Conservation (phyloP, 2,113 vertebrate genomes). For the Ardeotis arabs region DNA sequence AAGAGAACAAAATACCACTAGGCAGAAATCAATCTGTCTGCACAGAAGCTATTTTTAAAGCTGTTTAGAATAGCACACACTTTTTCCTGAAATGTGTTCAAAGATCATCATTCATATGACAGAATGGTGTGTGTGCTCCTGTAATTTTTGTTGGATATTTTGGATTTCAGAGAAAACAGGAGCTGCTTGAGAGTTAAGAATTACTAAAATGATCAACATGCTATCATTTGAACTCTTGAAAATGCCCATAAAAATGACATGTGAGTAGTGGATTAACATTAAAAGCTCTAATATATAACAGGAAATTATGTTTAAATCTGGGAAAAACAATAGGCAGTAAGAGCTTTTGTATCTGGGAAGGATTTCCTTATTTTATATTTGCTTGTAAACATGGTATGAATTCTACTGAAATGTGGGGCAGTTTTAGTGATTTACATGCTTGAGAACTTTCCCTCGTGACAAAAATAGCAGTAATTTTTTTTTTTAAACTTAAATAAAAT, state of each 20-base stretch:
- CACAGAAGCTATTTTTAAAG: constrained; percentile 50
- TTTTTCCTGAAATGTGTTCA: constrained; percentile 57
- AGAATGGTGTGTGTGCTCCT: background rate
- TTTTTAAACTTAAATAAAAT: background rate
- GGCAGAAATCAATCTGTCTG: constrained; percentile 44
- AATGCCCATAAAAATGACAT: background rate
- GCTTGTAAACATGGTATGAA: background rate
- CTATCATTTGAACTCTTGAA: background rate
- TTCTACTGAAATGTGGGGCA: background rate
- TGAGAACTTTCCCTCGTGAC: constrained; percentile 2
- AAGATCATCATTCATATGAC: constrained; percentile 4
- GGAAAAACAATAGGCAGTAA: background rate
- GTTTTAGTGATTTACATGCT: background rate
- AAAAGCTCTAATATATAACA: background rate
- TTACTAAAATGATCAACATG: background rate
- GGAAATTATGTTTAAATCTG: background rate
- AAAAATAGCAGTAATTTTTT: constrained; percentile 7
- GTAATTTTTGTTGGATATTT: background rate
- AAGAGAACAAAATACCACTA: background rate
- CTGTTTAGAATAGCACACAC: constrained; percentile 29
- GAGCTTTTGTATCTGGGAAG: constrained; percentile 32
- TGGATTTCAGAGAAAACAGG: background rate
- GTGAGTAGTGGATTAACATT: background rate
- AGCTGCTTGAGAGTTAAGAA: background rate
- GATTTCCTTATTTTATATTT: constrained; percentile 27